Percentiles rank a stretch among this genome's conserved stretches.
Evolutionary conservation across 2,113 vertebrate species (phyloP).

Genomic region (Melanocharis versteri): DNA sequence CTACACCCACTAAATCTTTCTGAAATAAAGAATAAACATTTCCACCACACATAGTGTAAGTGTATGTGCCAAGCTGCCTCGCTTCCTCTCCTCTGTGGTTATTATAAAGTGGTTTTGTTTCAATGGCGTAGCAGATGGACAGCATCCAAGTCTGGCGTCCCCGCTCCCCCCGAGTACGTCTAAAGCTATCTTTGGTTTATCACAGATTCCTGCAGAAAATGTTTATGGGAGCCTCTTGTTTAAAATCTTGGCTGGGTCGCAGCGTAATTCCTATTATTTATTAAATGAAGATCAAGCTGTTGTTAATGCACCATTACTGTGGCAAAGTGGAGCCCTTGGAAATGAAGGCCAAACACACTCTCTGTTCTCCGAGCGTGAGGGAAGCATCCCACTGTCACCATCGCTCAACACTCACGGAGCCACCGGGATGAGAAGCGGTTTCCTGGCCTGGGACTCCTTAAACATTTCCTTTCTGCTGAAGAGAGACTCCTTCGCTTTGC

Average conservation of each 20-base stretch:
- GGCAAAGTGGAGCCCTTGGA: not conserved
- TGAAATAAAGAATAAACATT: constrained; percentile 69
- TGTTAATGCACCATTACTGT: constrained; percentile 26
- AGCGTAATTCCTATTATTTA: constrained; percentile 42
- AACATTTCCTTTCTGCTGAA: not conserved
- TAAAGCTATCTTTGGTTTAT: constrained; percentile 38
- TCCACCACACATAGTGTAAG: constrained; percentile 56
- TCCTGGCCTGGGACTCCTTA: not conserved
- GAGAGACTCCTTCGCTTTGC: not conserved
- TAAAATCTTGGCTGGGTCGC: constrained; percentile 16
- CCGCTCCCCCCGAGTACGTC: not conserved
- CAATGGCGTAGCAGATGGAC: constrained; percentile 52
- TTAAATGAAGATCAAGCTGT: constrained; percentile 44
- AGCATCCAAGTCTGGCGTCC: constrained; percentile 38
- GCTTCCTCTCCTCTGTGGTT: constrained; percentile 55
- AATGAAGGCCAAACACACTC: not conserved
- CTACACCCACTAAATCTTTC: constrained; percentile 67
- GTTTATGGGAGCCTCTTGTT: constrained; percentile 54
- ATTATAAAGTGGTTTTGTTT: constrained; percentile 62
- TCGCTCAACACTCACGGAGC: rapidly evolving
- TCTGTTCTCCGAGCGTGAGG: rapidly evolving
- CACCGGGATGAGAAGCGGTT: rapidly evolving
- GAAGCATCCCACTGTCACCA: not conserved
- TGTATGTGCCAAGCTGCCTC: constrained; percentile 42
- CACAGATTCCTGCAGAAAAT: constrained; percentile 52